phyloP scores from a whole-genome alignment of 2,113 vertebrate genomes.

The Coracopsis vasa region DNA sequence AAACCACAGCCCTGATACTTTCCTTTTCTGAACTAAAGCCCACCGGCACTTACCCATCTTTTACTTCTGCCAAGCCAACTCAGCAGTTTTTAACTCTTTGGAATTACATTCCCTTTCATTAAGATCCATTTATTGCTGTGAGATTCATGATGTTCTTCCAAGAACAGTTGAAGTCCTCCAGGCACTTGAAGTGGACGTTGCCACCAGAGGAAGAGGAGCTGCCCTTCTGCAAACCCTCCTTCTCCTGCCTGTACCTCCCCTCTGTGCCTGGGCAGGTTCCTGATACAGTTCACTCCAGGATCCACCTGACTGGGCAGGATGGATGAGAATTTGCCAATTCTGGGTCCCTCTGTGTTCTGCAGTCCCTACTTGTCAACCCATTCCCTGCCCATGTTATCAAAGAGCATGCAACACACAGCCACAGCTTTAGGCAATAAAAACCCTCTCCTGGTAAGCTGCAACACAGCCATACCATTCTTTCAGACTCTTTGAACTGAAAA shows the following conservation, averaged over 20 bases:
- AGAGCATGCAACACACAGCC: accelerated
- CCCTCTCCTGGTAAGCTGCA: not conserved
- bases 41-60: not conserved
- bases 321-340: not conserved
- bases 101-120: not conserved
- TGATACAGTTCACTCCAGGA: not conserved
- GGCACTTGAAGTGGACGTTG: not conserved
- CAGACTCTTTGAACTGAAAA: not conserved
- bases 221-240: not conserved
- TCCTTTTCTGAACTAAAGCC: not conserved
- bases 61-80: not conserved
- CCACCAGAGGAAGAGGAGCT: not conserved
- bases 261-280: not conserved
- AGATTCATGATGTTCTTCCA: not conserved
- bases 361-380: not conserved
- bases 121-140: not conserved
- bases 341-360: not conserved
- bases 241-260: not conserved
- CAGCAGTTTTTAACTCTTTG: not conserved
- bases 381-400: not conserved
- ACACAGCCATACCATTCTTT: not conserved
- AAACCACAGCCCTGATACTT: not conserved
- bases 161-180: not conserved
- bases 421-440: not conserved
- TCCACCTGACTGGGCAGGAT: not conserved